phyloP scores from a whole-genome alignment of 2,797 vertebrate species.

The Propithecus deckenii region DNA sequence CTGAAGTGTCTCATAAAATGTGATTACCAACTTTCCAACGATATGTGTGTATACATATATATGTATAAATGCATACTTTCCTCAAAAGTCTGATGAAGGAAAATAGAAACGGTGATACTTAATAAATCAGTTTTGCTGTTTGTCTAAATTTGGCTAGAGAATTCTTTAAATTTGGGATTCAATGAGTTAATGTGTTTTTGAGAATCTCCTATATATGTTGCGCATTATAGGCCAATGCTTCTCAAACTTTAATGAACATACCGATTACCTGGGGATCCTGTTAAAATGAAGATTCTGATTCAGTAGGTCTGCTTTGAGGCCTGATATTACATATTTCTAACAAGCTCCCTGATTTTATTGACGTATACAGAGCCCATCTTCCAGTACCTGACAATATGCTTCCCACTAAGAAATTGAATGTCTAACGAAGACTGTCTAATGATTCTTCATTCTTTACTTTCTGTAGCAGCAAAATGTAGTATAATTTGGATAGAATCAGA shows the following conservation, averaged over 20 bases:
- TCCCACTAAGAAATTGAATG: not conserved
- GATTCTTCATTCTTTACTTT: not conserved
- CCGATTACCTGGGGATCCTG: not conserved
- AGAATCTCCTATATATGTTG: not conserved
- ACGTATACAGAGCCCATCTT: not conserved
- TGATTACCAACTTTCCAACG: not conserved
- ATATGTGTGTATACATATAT: not conserved
- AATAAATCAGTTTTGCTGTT: constrained; percentile 4
- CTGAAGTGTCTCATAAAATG: not conserved
- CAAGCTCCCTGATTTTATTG: not conserved
- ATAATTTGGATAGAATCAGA: not conserved
- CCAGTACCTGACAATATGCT: not conserved
- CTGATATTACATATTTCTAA: not conserved
- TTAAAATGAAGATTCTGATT: constrained; percentile 41
- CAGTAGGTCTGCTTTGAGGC: not conserved
- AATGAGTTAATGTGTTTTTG: not conserved
- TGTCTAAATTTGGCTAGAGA: constrained; percentile 5
- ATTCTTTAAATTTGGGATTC: constrained; percentile 21
- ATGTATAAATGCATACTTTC: not conserved
- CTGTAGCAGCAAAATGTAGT: not conserved
- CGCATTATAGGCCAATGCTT: not conserved
- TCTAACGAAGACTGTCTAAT: not conserved
- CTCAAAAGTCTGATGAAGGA: not conserved
- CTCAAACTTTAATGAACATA: not conserved
- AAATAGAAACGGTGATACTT: not conserved